Conservation (phyloP, 2,888 invertebrate species). For the Ariolimax columbianus region DNA sequence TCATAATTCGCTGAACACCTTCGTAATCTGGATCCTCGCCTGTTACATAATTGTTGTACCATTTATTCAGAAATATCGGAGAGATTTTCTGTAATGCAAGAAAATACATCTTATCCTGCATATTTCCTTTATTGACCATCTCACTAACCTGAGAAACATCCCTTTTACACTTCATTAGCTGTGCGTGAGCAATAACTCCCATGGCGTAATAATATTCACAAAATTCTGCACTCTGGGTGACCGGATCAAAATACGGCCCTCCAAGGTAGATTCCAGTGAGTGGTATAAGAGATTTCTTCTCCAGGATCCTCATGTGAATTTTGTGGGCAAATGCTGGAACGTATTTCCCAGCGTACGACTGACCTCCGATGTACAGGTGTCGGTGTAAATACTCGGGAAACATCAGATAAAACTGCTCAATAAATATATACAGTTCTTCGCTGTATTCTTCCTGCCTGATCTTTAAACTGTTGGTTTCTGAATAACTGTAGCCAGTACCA, state of each 20-base stretch:
- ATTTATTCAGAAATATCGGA: too few relatives aligned
- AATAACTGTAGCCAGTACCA: conserved; percentile 92
- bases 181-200: not conserved
- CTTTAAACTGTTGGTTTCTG: conserved; percentile 82
- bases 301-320: conserved; percentile 65
- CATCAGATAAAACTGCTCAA: conserved; percentile 88
- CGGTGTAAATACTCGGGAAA: conserved; percentile 87
- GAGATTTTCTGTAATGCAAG: not conserved
- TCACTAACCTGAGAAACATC: not conserved
- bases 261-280: conserved; percentile 75
- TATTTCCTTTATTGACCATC: not conserved
- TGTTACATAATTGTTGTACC: not conserved
- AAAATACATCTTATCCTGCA: not conserved
- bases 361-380: conserved; percentile 92
- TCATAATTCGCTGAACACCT: not conserved
- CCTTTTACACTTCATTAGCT: conserved; percentile 1
- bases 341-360: conserved; percentile 83
- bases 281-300: conserved; percentile 60
- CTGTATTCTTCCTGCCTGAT: conserved; percentile 84
- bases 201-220: conserved; percentile 4
- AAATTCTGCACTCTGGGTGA: conserved; percentile 52
- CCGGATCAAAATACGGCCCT: conserved; percentile 75
- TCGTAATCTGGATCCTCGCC: not conserved
- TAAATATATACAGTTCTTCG: conserved; percentile 84
- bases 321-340: conserved; percentile 84